Conservation (phyloP, 2,113 vertebrate species). For the Oceanites oceanicus region DNA sequence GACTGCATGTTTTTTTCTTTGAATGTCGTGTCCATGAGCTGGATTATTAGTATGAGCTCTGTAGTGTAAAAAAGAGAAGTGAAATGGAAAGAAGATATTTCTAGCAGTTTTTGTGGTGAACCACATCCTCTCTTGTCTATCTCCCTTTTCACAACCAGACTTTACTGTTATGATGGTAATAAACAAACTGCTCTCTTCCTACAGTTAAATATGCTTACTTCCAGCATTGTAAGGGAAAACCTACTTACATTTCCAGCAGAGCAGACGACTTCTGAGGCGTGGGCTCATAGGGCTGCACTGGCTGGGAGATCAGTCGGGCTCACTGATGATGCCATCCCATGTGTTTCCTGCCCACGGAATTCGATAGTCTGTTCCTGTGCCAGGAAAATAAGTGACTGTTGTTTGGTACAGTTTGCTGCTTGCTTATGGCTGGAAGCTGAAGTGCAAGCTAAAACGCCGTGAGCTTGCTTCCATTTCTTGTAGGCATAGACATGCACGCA, state of each 20-base stretch:
- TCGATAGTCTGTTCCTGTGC: background rate
- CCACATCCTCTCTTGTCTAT: background rate
- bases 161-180: background rate
- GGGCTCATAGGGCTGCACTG: background rate
- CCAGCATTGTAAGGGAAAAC: background rate
- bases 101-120: background rate
- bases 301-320: background rate
- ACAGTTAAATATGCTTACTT: background rate
- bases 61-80: background rate
- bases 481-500: background rate
- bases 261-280: background rate
- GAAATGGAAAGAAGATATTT: background rate
- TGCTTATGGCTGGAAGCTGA: background rate
- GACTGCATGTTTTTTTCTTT: constrained; percentile 17
- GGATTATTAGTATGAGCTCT: background rate
- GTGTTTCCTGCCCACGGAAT: background rate
- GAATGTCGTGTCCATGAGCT: background rate
- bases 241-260: background rate
- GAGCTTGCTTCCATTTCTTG: background rate
- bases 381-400: background rate
- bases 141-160: background rate
- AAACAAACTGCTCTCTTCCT: background rate
- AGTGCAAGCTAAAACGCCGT: background rate
- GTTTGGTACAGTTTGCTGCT: background rate
- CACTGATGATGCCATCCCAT: background rate